Evolutionary conservation across 1,140 invertebrate genomes (phyloP).

Genomic region (Trichogramma pretiosum): DNA sequence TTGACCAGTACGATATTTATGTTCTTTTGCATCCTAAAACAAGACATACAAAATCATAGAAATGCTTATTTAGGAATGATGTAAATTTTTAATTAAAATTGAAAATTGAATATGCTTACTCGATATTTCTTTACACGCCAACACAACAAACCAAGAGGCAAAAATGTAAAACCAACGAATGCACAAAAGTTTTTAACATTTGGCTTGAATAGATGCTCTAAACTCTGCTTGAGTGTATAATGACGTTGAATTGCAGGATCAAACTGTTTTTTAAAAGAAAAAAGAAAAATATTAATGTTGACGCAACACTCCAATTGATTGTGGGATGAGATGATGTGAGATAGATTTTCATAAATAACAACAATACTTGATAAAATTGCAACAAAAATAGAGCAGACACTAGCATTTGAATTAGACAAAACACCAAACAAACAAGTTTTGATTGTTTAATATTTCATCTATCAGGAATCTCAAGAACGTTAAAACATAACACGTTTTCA

Average conservation of each 20-base stretch:
- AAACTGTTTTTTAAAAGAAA: conserved; percentile 53
- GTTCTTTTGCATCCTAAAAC: conserved; percentile 47
- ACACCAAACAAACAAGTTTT: too few species aligned
- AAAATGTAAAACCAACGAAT: conserved; percentile 33
- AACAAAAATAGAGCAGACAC: too few species aligned
- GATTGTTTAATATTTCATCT: too few species aligned
- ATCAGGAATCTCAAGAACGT: too few species aligned
- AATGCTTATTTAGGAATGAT: not conserved
- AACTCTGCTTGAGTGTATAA: conserved; percentile 54
- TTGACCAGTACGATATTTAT: conserved; percentile 55
- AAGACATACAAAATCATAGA: conserved; percentile 4
- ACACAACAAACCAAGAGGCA: not conserved
- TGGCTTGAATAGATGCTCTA: conserved; percentile 59
- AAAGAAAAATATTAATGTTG: conserved; percentile 16
- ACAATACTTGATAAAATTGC: conserved; percentile 8
- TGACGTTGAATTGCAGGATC: conserved; percentile 65
- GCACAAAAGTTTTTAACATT: conserved; percentile 49
- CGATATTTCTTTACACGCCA: conserved; percentile 41
- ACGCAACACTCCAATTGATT: too few species aligned
- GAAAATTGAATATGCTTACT: conserved; percentile 28
- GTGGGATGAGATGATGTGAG: too few species aligned
- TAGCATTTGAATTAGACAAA: too few species aligned
- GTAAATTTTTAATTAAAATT: conserved; percentile 1
- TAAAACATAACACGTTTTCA: too few species aligned
- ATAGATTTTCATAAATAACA: too few species aligned